A percentile compares a stretch with the other conserved stretches of the same genome.
phyloP scores from a whole-genome alignment of 2,113 vertebrate genomes.

The Pheucticus melanocephalus region DNA sequence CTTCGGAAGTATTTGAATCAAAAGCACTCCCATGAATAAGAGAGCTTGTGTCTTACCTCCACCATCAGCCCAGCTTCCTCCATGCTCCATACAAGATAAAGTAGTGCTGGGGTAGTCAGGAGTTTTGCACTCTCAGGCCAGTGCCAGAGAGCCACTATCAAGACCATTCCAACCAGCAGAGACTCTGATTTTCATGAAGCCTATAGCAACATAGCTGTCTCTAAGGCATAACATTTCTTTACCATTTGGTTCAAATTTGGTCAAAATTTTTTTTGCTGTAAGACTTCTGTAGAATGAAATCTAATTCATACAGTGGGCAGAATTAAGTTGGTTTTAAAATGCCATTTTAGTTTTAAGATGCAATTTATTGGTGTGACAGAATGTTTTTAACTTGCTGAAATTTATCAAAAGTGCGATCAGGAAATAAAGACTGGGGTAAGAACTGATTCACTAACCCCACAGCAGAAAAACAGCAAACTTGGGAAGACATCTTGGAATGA shows the following conservation, averaged over 20 bases:
- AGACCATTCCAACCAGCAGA: not conserved
- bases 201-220: not conserved
- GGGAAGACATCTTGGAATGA: not conserved
- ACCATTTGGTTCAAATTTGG: not conserved
- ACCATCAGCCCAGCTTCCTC: not conserved
- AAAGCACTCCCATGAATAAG: not conserved
- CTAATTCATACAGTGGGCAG: not conserved
- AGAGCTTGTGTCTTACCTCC: not conserved
- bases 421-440: not conserved
- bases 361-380: not conserved
- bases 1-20: not conserved
- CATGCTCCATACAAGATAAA: not conserved
- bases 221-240: not conserved
- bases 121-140: not conserved
- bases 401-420: not conserved
- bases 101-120: not conserved
- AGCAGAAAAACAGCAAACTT: not conserved
- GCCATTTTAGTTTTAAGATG: not conserved
- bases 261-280: not conserved
- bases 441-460: not conserved
- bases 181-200: not conserved
- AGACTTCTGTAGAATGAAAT: not conserved
- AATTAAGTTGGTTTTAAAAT: not conserved
- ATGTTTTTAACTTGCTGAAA: not conserved
- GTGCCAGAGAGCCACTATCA: not conserved